Conservation (phyloP, 2,113 vertebrate species). For the Gobiocypris rarus region DNA sequence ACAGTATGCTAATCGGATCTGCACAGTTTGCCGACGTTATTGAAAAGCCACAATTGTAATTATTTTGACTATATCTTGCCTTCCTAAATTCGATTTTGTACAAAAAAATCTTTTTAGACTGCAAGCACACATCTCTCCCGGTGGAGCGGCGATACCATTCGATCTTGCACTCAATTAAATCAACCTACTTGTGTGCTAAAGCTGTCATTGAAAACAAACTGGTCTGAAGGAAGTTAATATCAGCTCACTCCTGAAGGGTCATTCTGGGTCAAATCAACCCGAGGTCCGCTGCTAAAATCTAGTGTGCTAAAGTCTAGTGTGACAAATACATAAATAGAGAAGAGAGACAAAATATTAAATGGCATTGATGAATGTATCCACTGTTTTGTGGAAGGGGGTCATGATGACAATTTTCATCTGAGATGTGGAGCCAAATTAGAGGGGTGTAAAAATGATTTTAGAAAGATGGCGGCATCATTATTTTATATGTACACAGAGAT, state of each 20-base stretch:
- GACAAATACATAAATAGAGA: neutral
- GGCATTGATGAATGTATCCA: neutral
- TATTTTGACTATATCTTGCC: conserved; percentile 52
- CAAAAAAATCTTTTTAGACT: conserved; percentile 51
- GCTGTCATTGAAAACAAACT: neutral
- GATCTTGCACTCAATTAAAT: neutral
- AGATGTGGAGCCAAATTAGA: neutral
- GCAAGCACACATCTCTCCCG: conserved; percentile 22
- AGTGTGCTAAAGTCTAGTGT: too few relatives aligned
- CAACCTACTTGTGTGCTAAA: neutral
- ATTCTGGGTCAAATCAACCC: neutral
- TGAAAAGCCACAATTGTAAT: conserved; percentile 63
- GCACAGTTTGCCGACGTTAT: conserved; percentile 58
- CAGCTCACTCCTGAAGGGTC: neutral
- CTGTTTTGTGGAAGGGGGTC: neutral
- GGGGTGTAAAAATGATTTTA: neutral
- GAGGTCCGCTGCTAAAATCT: neutral
- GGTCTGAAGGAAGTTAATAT: neutral
- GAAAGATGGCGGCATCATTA: neutral
- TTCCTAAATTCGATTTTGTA: conserved; percentile 62
- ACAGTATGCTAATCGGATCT: conserved; percentile 59
- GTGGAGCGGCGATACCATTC: neutral
- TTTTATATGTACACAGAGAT: neutral
- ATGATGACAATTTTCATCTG: too few relatives aligned
- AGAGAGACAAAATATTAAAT: neutral